Evolutionary conservation across 2,888 invertebrate genomes (phyloP).

Genomic region (Acrocyrtus sp.): DNA sequence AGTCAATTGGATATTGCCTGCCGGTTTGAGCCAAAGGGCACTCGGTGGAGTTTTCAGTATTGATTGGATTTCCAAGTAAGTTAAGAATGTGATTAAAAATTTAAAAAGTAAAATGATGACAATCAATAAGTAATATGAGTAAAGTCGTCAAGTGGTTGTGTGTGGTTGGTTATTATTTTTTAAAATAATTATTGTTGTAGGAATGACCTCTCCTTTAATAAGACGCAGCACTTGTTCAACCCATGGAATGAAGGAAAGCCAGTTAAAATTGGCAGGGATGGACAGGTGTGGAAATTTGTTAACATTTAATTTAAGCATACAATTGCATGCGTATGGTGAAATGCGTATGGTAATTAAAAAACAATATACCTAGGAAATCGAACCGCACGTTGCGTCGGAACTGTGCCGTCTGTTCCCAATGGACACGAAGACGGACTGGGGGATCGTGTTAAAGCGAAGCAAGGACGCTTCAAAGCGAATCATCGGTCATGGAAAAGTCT

Average conservation of each 20-base stretch:
- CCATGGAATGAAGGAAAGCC: constrained; percentile 99
- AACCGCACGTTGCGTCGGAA: constrained; percentile 94
- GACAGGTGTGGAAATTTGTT: constrained; percentile 69
- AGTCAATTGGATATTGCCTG: constrained; percentile 93
- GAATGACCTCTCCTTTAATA: constrained; percentile 91
- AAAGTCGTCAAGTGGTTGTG: too few species aligned
- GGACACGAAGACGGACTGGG: constrained; percentile 88
- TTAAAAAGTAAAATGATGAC: too few species aligned
- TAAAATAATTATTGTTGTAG: too few species aligned
- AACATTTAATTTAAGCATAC: not conserved
- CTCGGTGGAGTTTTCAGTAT: constrained; percentile 96
- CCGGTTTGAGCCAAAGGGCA: constrained; percentile 90
- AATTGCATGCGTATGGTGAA: too few species aligned
- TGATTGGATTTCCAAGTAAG: constrained; percentile 89
- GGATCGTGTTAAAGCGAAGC: constrained; percentile 84
- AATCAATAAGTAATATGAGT: too few species aligned
- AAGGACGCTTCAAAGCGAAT: constrained; percentile 82
- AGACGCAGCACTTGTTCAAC: constrained; percentile 92
- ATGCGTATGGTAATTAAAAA: too few species aligned
- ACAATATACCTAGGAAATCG: constrained; percentile 92
- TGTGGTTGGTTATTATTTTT: constrained; percentile 22
- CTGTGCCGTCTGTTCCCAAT: constrained; percentile 93
- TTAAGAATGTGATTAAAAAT: too few species aligned
- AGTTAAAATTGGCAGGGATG: constrained; percentile 98
- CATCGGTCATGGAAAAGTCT: constrained; percentile 70